Percentiles rank a stretch among this genome's conserved stretches.
phyloP scores from a whole-genome alignment of 2,797 vertebrate species.

The Tapera naevia region DNA sequence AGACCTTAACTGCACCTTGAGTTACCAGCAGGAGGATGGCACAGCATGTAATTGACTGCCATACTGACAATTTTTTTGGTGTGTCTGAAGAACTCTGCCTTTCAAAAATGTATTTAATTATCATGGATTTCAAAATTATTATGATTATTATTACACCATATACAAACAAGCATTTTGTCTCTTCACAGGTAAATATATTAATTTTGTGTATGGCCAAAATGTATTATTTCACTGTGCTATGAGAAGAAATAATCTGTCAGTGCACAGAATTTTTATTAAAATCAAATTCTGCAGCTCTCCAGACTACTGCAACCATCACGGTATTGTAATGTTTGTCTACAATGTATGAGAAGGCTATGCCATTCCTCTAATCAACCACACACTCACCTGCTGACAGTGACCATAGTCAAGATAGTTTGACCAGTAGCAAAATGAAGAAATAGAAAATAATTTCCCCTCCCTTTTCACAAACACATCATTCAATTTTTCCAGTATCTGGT shows the following conservation, averaged over 20 bases:
- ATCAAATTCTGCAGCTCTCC: not conserved
- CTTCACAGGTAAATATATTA: not conserved
- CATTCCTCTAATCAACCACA: not conserved
- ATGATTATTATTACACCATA: not conserved
- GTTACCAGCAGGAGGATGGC: not conserved
- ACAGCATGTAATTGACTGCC: not conserved
- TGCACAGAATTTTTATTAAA: not conserved
- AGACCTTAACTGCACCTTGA: not conserved
- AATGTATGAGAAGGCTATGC: not conserved
- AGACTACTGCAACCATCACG: not conserved
- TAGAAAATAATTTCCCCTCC: not conserved
- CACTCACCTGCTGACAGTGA: not conserved
- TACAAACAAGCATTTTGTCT: not conserved
- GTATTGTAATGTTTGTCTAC: not conserved
- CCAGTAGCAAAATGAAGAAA: not conserved
- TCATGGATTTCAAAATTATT: not conserved
- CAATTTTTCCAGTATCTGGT: not conserved
- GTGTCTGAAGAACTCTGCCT: not conserved
- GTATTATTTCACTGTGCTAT: not conserved
- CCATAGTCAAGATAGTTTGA: not conserved
- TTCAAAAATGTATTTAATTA: not conserved
- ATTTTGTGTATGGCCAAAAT: not conserved
- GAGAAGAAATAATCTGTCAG: not conserved
- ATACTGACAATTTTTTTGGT: not conserved
- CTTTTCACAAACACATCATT: constrained; percentile 3